Conservation (phyloP, 2,888 invertebrate genomes). For the Diarsia dahlii region DNA sequence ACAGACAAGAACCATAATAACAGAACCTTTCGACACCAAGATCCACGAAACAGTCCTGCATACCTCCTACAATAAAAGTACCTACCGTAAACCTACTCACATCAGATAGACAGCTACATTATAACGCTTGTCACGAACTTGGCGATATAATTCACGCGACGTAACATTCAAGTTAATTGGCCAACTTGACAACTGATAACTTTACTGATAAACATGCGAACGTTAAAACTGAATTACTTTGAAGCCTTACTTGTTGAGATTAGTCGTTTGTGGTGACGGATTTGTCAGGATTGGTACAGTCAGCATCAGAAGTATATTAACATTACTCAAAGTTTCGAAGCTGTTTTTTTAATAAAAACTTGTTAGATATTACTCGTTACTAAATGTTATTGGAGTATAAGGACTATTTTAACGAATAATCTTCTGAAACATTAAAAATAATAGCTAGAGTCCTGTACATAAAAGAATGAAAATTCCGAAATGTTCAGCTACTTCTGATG, state of each 20-base stretch:
- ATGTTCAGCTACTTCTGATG: too few relatives aligned
- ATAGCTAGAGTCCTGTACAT: too few relatives aligned
- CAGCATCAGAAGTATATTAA: too few relatives aligned
- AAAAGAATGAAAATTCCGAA: too few relatives aligned
- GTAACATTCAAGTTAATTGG: slow-evolving; percentile 41
- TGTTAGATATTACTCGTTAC: too few relatives aligned
- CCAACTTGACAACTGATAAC: slow-evolving; percentile 41
- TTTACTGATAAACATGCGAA: slow-evolving; percentile 21
- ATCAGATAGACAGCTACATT: slow-evolving; percentile 13
- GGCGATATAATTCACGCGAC: slow-evolving; percentile 43
- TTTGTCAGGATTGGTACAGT: not conserved
- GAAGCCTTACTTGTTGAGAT: not conserved
- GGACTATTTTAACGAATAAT: too few relatives aligned
- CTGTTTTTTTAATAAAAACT: too few relatives aligned
- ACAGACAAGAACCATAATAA: not conserved
- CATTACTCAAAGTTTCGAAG: too few relatives aligned
- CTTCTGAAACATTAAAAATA: too few relatives aligned
- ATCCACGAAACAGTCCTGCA: not conserved
- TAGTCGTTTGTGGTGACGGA: not conserved
- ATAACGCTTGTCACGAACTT: slow-evolving; percentile 14
- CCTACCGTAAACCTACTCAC: slow-evolving; percentile 1
- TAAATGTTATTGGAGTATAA: too few relatives aligned
- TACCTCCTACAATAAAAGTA: not conserved
- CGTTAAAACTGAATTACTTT: slow-evolving; percentile 25
- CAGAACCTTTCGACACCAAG: not conserved